A percentile compares a stretch with the other conserved stretches of the same genome.
These are phyloP conservation scores for Zhengitettix transpicula DNA, from an alignment of 2,888 invertebrate genomes.

Conservation along the genomic window DNA sequence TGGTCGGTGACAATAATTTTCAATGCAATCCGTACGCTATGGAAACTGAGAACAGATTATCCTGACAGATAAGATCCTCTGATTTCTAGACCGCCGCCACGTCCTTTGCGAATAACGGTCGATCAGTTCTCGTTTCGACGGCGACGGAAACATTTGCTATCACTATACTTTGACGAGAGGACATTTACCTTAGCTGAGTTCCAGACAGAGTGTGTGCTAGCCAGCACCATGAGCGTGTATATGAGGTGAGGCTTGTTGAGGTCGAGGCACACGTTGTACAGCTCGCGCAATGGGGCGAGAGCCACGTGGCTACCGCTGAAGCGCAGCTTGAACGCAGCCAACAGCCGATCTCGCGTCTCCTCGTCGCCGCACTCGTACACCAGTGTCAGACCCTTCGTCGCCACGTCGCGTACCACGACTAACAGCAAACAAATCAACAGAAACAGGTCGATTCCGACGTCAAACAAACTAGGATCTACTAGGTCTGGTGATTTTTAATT, in stretches of 20 bases:
- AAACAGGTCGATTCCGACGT: slow-evolving; percentile 3
- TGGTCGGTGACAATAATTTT: no score
- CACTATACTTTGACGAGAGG: no score
- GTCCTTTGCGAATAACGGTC: no score
- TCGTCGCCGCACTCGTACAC: slow-evolving; percentile 70
- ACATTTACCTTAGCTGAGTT: slow-evolving; percentile 63
- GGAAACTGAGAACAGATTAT: no score
- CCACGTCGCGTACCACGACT: slow-evolving; percentile 89
- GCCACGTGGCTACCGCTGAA: slow-evolving; percentile 26
- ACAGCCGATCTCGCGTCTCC: slow-evolving; percentile 49
- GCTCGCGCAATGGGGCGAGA: no score
- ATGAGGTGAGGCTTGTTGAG: slow-evolving; percentile 87
- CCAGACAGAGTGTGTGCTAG: slow-evolving; percentile 89
- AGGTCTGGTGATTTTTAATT: no score
- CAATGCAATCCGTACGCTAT: no score
- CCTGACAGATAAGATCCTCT: no score
- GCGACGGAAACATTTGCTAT: no score
- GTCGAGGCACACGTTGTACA: slow-evolving; percentile 29
- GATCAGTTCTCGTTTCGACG: no score
- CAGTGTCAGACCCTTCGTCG: slow-evolving; percentile 76
- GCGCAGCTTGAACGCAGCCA: slow-evolving; percentile 64
- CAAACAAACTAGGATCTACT: no score
- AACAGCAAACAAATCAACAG: slow-evolving; percentile 11
- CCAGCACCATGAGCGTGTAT: slow-evolving; percentile 91
- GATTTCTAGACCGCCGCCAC: no score